A percentile compares a stretch with the other conserved stretches of the same genome.
Conservation (phyloP, 1,140 invertebrate species). For the Xylocopa sonorina region DNA sequence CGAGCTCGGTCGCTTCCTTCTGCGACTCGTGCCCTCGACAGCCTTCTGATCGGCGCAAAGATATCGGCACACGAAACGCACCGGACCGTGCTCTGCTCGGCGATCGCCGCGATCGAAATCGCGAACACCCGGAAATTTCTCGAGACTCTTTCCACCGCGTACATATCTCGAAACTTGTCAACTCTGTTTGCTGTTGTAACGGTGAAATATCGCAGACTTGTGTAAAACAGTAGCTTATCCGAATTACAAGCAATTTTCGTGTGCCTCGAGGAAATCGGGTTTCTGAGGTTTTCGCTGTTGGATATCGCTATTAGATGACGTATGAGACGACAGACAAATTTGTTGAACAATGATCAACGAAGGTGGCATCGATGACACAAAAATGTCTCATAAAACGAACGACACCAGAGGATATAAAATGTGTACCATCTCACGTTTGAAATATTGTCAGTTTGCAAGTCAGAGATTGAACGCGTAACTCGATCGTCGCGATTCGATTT, state of each 20-base stretch:
- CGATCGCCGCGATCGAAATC: not conserved
- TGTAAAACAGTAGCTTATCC: no score
- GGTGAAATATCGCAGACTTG: no score
- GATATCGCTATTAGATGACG: no score
- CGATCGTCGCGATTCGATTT: not conserved
- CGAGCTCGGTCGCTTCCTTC: slow-evolving; percentile 55
- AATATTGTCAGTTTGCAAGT: no score
- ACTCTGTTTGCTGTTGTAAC: no score
- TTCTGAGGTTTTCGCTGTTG: no score
- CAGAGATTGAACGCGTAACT: not conserved
- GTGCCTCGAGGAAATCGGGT: no score
- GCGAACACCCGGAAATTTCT: not conserved
- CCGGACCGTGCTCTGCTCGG: no score
- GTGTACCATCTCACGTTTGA: not conserved
- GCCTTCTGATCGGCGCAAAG: not conserved
- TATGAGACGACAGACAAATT: not conserved
- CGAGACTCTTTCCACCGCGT: not conserved
- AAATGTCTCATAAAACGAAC: not conserved
- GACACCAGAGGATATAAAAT: not conserved
- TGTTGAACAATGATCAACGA: not conserved
- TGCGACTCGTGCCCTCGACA: slow-evolving; percentile 14
- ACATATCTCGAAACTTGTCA: no score
- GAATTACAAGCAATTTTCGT: no score
- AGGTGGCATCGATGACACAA: no score
- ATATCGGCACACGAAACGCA: not conserved